Conservation (phyloP, 1,140 invertebrate genomes). For the Hirudo medicinalis region DNA sequence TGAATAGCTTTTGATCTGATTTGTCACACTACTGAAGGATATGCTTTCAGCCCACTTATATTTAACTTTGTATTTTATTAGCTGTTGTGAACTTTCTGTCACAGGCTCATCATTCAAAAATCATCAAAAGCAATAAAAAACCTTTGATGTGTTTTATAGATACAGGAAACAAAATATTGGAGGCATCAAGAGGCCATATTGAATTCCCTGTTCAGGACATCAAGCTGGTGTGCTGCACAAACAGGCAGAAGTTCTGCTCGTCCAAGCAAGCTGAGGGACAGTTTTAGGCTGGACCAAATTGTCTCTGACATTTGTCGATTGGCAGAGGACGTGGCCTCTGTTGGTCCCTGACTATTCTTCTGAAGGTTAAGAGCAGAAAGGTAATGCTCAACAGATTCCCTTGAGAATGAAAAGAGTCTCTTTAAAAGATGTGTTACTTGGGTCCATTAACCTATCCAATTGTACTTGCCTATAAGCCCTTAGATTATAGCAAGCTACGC, state of each 20-base stretch:
- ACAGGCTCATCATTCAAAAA: too few species aligned
- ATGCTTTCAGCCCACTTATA: too few species aligned
- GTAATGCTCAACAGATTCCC: slow-evolving; percentile 88
- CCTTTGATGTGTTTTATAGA: too few species aligned
- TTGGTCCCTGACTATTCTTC: slow-evolving; percentile 54
- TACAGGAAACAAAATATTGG: too few species aligned
- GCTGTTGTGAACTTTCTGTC: too few species aligned
- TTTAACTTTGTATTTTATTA: too few species aligned
- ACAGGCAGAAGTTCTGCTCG: slow-evolving; percentile 60
- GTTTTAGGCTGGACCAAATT: slow-evolving; percentile 84
- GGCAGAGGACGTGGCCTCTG: slow-evolving; percentile 31
- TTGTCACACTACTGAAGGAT: too few species aligned
- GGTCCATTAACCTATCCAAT: slow-evolving; percentile 9
- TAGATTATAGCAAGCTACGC: slow-evolving; percentile 93
- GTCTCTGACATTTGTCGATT: slow-evolving; percentile 61
- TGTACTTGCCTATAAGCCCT: slow-evolving; percentile 63
- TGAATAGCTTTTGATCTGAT: too few species aligned
- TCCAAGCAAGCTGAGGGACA: slow-evolving; percentile 74
- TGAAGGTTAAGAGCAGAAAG: slow-evolving; percentile 83
- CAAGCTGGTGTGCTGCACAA: slow-evolving; percentile 54
- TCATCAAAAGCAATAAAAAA: too few species aligned
- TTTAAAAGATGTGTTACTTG: background rate
- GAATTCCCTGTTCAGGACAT: slow-evolving; percentile 40
- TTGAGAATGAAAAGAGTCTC: slow-evolving; percentile 36
- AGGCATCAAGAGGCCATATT: slow-evolving; percentile 25